Evolutionary conservation across 2,797 vertebrate species (phyloP).

Genomic region (Brotula barbata): DNA sequence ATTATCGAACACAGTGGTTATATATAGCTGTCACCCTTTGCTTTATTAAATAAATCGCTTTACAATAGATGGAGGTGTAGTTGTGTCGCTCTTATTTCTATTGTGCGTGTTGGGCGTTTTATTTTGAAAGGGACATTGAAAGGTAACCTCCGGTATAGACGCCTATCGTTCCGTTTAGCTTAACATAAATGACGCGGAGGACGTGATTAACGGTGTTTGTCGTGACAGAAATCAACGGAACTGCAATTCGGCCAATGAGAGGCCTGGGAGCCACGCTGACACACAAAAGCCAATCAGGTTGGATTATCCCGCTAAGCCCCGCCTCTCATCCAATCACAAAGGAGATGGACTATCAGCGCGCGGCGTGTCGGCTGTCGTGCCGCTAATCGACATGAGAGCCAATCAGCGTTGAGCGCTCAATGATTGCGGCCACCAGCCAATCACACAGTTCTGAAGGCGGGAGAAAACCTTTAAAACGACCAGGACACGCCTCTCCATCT

Average conservation of each 20-base stretch:
- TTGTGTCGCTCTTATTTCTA: too few species aligned
- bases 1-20: too few species aligned
- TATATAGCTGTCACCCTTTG: too few species aligned
- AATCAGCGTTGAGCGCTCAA: slow-evolving; percentile 17
- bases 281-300: slow-evolving; percentile 37
- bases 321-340: slow-evolving; percentile 30
- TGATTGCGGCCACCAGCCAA: slow-evolving; percentile 27
- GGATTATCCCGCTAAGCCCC: slow-evolving; percentile 6
- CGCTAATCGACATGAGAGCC: slow-evolving; percentile 18
- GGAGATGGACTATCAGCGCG: slow-evolving; percentile 51
- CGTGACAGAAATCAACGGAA: slow-evolving; percentile 11
- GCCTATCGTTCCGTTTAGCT: neutral
- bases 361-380: slow-evolving; percentile 57
- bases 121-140: too few species aligned
- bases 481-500: too few species aligned
- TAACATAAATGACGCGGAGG: slow-evolving; percentile 13
- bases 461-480: neutral
- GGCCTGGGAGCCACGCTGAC: slow-evolving; percentile 19
- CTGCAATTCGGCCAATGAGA: slow-evolving; percentile 52
- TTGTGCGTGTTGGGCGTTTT: too few species aligned
- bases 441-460: neutral
- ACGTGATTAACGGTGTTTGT: slow-evolving; percentile 51
- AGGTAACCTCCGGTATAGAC: neutral
- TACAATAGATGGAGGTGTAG: too few species aligned
- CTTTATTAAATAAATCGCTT: too few species aligned